These are phyloP conservation scores for Morbakka virulenta DNA, from an alignment of 30 jellyfish, hydroid and myxozoan genomes.

Conservation along the genomic window DNA sequence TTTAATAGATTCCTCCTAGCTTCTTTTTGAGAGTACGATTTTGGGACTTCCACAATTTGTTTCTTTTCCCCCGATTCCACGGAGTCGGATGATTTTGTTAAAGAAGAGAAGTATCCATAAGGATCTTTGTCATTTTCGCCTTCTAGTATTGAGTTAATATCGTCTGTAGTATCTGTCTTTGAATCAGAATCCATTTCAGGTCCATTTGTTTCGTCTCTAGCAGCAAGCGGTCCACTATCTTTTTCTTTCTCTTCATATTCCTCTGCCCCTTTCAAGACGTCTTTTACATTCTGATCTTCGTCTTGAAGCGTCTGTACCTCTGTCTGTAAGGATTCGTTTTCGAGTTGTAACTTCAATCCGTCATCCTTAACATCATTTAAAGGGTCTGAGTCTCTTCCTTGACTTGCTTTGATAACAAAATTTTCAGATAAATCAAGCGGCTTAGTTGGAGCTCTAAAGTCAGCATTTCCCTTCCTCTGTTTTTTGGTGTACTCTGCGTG, in stretches of 20 bases:
- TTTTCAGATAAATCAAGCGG: not conserved
- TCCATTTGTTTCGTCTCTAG: conserved; percentile 1
- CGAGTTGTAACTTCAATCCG: conserved; percentile 61
- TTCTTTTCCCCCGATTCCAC: not conserved
- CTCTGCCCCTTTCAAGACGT: conserved; percentile 63
- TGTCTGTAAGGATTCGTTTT: conserved; percentile 70
- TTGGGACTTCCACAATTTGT: not conserved
- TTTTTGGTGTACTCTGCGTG: no score
- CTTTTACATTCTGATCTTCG: conserved; percentile 63
- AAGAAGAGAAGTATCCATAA: not conserved
- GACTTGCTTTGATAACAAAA: not conserved
- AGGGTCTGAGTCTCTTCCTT: not conserved
- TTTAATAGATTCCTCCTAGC: not conserved
- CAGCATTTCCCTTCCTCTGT: not conserved
- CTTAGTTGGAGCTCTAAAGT: not conserved
- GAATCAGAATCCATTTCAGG: conserved; percentile 9
- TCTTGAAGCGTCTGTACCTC: conserved; percentile 72
- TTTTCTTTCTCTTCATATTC: conserved; percentile 17
- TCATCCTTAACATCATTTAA: conserved; percentile 4
- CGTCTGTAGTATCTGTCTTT: not conserved
- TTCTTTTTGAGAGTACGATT: not conserved
- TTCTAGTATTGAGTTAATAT: not conserved
- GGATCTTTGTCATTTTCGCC: not conserved
- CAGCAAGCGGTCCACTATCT: not conserved
- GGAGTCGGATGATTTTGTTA: not conserved